Evolutionary conservation across 2,888 invertebrate species (phyloP).

Genomic region (Frankliniella fusca): DNA sequence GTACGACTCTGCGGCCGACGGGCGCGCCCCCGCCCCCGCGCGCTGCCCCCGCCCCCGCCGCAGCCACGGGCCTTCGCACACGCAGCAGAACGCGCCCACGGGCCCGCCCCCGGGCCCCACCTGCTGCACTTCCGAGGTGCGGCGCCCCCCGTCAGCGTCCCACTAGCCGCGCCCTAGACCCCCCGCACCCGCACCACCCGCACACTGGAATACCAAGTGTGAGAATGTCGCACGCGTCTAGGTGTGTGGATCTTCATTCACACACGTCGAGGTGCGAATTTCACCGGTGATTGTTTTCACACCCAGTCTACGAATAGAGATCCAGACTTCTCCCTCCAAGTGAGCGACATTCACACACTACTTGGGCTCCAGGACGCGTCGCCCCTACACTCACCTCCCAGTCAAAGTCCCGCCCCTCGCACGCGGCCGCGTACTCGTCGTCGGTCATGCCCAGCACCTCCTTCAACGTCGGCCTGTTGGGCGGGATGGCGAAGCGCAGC

Average conservation of each 20-base stretch:
- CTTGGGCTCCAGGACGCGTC: not conserved
- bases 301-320: no score
- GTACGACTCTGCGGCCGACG: not conserved
- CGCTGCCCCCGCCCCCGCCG: not conserved
- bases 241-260: no score
- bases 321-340: no score
- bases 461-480: not conserved
- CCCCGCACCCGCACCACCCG: no score
- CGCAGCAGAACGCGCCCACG: conserved; percentile 3
- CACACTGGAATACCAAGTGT: no score
- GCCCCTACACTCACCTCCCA: not conserved
- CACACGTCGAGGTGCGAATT: no score
- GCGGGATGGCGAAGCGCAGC: not conserved
- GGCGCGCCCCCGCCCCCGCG: not conserved
- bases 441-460: not conserved
- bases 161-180: not conserved
- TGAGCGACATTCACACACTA: no score
- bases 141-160: not conserved
- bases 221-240: no score
- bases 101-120: no score
- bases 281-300: no score
- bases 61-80: conserved; percentile 2
- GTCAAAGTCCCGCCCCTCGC: not conserved
- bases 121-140: no score
- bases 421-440: not conserved